Percentiles rank a stretch among this genome's conserved stretches.
Conservation (phyloP, 2,888 invertebrate species). For the Apotomis capreana region DNA sequence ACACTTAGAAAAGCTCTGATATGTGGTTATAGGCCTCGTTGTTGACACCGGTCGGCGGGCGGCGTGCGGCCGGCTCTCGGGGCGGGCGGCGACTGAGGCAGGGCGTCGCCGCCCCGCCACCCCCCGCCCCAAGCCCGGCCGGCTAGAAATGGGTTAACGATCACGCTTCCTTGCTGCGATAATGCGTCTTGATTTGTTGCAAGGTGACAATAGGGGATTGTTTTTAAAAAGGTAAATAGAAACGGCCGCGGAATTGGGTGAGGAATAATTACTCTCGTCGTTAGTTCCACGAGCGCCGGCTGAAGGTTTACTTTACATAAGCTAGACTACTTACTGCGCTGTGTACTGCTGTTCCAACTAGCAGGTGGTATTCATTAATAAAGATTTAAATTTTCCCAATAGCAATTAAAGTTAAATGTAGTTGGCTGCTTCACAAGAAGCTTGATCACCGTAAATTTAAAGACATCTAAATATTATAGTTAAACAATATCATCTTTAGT, state of each 20-base stretch:
- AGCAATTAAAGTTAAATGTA: no score
- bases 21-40: slow-evolving; percentile 70
- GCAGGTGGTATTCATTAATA: no score
- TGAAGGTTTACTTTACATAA: background rate
- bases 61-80: slow-evolving; percentile 56
- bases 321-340: no score
- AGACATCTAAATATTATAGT: no score
- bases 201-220: slow-evolving; percentile 36
- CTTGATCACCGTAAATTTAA: no score
- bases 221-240: slow-evolving; percentile 25
- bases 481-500: no score
- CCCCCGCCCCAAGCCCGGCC: slow-evolving; percentile 45
- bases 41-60: slow-evolving; percentile 49
- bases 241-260: background rate
- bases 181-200: slow-evolving; percentile 57
- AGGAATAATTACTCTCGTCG: slow-evolving; percentile 4
- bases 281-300: background rate
- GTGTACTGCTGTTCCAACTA: no score
- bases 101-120: slow-evolving; percentile 45
- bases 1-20: slow-evolving; percentile 63
- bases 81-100: slow-evolving; percentile 73
- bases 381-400: no score
- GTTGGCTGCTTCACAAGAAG: no score
- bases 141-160: slow-evolving; percentile 72
- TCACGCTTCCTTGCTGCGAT: slow-evolving; percentile 64